These are phyloP conservation scores for Smithornis capensis DNA, from an alignment of 2,113 vertebrate genomes.

Conservation along the genomic window DNA sequence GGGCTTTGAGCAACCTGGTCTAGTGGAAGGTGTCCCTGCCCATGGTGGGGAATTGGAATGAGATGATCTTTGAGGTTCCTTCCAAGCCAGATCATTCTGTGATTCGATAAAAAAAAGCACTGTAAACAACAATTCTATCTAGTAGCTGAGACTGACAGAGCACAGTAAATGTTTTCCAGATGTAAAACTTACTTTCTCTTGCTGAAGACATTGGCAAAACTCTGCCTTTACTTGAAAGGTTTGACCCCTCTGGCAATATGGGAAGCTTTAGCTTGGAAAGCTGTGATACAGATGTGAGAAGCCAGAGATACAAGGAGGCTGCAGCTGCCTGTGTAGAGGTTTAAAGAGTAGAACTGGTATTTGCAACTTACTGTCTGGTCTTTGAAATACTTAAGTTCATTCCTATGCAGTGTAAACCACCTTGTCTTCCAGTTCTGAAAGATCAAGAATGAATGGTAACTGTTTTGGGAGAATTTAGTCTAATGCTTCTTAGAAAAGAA, in stretches of 20 bases:
- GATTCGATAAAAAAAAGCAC: not conserved
- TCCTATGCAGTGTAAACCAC: conserved; percentile 93
- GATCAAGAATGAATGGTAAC: not conserved
- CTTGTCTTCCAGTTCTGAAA: conserved; percentile 94
- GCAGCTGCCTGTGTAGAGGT: not conserved
- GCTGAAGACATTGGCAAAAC: not conserved
- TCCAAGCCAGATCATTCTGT: rapidly evolving
- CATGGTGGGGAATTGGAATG: not conserved
- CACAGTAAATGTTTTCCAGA: not conserved
- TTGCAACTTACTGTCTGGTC: conserved; percentile 88
- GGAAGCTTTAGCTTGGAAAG: not conserved
- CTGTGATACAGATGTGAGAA: not conserved
- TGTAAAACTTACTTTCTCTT: not conserved
- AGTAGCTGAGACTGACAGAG: not conserved
- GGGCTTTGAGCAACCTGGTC: not conserved
- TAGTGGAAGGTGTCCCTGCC: not conserved
- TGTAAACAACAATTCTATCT: not conserved
- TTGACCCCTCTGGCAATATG: not conserved
- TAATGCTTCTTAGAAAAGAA: not conserved
- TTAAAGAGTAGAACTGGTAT: not conserved
- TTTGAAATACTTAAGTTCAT: conserved; percentile 97
- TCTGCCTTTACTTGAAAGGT: not conserved
- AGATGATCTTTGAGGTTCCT: not conserved
- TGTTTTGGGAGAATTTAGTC: not conserved
- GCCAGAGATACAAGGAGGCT: not conserved